Percentiles rank a stretch among this genome's conserved stretches.
phyloP scores from a whole-genome alignment of 2,888 invertebrate genomes.

The Agrotis exclamationis region DNA sequence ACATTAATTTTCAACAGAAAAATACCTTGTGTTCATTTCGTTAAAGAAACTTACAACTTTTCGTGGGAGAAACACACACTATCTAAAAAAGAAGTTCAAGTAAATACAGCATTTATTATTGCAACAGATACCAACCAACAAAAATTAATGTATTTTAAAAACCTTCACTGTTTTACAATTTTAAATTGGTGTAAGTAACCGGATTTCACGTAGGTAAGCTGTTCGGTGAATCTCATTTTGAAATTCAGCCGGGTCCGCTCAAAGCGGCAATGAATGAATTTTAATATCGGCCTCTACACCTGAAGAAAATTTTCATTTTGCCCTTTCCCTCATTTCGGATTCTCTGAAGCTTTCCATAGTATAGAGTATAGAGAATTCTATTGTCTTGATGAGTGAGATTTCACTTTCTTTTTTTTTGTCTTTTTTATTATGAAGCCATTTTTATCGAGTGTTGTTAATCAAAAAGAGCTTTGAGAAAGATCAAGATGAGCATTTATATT shows the following conservation, averaged over 20 bases:
- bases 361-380: conserved; percentile 34
- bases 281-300: conserved; percentile 67
- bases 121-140: too few species aligned
- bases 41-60: too few species aligned
- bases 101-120: too few species aligned
- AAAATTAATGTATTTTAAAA: conserved; percentile 33
- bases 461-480: background rate
- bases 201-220: conserved; percentile 45
- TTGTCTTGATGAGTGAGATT: conserved; percentile 43
- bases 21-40: too few species aligned
- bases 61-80: too few species aligned
- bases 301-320: conserved; percentile 56
- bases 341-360: conserved; percentile 43
- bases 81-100: too few species aligned
- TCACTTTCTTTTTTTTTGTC: conserved; percentile 37
- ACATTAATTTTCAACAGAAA: too few species aligned
- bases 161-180: conserved; percentile 45
- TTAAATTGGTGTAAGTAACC: conserved; percentile 48
- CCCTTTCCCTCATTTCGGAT: conserved; percentile 47
- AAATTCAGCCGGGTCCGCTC: conserved; percentile 65
- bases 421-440: conserved; percentile 15
- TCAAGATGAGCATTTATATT: background rate
- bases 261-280: conserved; percentile 72
- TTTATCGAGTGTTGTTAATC: conserved; percentile 16
- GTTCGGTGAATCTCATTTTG: conserved; percentile 67